Evolutionary conservation across 2,113 vertebrate genomes (phyloP), one percentile per base, ranked within the genome.

Genomic region (Tricholaema leucomelas): DNA sequence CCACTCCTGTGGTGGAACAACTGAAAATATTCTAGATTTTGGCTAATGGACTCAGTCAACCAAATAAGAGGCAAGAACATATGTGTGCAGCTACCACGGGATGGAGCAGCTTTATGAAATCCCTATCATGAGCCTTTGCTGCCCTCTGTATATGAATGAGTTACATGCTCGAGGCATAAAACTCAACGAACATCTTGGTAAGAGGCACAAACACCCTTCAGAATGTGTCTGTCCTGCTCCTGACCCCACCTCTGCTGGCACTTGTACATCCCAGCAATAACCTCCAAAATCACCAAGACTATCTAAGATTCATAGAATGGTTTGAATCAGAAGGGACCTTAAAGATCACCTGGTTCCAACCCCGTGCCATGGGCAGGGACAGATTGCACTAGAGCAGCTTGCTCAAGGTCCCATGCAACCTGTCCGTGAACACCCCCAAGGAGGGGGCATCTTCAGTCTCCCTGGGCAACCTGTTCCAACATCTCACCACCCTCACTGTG

Each of bases 61-160:
- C 38, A 69, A 72, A 40, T 60, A 71, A 69, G 78, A 81, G 75
- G 24, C 36, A 48, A 63, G 60, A 80, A 70, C 20, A 14, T 56
- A 14, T 17, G 42, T 54, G 72, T 48, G 85, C 69, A 36, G 52
- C 31, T 60, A 77, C 42, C 23, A 21, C 5, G 27, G 78, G 66
- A 50, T 31, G 52, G 81, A 87, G 54, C 25, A 80, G 87, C 81
- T 80, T 36, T 40, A 65, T 74, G 81, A 85, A 93, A 91, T 67
- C 67, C 16, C 38, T 91, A n/a, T 48, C 81, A 63, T 1, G 31
- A 82, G 64, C 25, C 85, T 95, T 91, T 96, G 84, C 92, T 96
- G 92, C 93, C 81, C 92, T 92, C 95, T 96, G 93, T 64, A 85
- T 84, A 89, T 33, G 81, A 35, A 31, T 0, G 12, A 92, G 84